These are phyloP conservation scores for Tribolium freemani DNA, from an alignment of 2,888 invertebrate species.

Conservation along the genomic window DNA sequence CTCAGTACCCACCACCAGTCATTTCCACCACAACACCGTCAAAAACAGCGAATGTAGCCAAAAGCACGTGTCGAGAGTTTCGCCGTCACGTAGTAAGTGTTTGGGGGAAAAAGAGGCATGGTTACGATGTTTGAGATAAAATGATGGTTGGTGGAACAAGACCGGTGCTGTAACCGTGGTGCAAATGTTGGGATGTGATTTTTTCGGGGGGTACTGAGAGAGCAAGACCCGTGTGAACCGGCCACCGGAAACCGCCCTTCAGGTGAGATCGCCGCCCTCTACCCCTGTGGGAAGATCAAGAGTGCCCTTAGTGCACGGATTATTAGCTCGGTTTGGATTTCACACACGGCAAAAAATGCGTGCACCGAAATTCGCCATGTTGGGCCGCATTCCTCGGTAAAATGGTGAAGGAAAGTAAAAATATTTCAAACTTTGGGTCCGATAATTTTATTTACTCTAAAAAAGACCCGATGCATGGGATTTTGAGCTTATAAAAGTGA, in stretches of 20 bases:
- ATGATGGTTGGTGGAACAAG: not conserved
- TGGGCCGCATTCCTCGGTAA: not conserved
- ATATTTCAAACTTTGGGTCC: too few relatives aligned
- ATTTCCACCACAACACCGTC: conserved; percentile 36
- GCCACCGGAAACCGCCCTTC: conserved; percentile 67
- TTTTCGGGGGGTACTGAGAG: conserved; percentile 29
- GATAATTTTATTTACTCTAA: too few relatives aligned
- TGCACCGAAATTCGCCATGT: conserved; percentile 27
- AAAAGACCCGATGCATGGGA: too few relatives aligned
- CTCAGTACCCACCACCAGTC: conserved; percentile 7
- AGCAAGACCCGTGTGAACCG: conserved; percentile 63
- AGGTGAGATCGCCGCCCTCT: conserved; percentile 62
- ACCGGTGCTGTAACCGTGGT: not conserved
- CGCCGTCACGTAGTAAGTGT: not conserved
- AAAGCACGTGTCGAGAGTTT: not conserved
- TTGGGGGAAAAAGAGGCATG: not conserved
- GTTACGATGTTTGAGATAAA: not conserved
- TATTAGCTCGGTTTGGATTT: conserved; percentile 65
- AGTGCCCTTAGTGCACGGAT: conserved; percentile 65
- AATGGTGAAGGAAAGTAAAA: too few relatives aligned
- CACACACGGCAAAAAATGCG: conserved; percentile 56
- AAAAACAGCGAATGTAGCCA: not conserved
- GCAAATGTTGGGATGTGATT: conserved; percentile 11
- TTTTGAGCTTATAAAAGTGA: too few relatives aligned
- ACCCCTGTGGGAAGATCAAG: conserved; percentile 63